Percentiles rank a stretch among this genome's conserved stretches.
Conservation (phyloP, 1,140 invertebrate genomes). For the Papilio aristodemus region DNA sequence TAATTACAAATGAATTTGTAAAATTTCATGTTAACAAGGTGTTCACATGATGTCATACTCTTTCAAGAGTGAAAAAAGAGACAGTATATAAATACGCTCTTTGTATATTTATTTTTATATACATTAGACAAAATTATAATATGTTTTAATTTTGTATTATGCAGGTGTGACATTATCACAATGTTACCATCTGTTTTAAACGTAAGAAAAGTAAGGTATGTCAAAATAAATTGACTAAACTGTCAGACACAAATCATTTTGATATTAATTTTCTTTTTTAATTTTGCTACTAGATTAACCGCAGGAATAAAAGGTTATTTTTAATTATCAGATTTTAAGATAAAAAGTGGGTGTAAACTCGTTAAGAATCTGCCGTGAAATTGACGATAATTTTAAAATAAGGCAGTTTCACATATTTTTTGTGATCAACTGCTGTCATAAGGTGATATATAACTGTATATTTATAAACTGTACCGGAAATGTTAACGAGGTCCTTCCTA, state of each 20-base stretch:
- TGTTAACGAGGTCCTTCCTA: not conserved
- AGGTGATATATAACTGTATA: not conserved
- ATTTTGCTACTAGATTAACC: conserved; percentile 18
- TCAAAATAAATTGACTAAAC: not conserved
- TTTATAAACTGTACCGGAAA: not conserved
- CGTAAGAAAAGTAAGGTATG: not conserved
- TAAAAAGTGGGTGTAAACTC: conserved; percentile 21
- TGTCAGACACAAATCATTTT: conserved; percentile 1
- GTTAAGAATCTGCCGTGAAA: conserved; percentile 27
- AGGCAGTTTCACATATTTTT: conserved; percentile 9
- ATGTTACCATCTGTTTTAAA: too few species aligned
- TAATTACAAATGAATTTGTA: conserved; percentile 70
- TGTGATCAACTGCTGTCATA: conserved; percentile 3
- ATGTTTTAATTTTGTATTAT: not conserved
- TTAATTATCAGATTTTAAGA: conserved; percentile 19
- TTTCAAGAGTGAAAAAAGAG: too few species aligned
- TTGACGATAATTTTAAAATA: conserved; percentile 34
- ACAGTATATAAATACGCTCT: too few species aligned
- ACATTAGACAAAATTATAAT: too few species aligned
- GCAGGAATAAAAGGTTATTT: conserved; percentile 17
- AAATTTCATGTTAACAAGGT: conserved; percentile 59
- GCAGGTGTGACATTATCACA: not conserved
- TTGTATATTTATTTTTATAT: too few species aligned
- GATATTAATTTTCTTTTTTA: conserved; percentile 17
- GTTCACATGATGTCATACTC: conserved; percentile 47